These are phyloP conservation scores for Atta cephalotes DNA, from an alignment of 1,140 invertebrate genomes.

Conservation along the genomic window DNA sequence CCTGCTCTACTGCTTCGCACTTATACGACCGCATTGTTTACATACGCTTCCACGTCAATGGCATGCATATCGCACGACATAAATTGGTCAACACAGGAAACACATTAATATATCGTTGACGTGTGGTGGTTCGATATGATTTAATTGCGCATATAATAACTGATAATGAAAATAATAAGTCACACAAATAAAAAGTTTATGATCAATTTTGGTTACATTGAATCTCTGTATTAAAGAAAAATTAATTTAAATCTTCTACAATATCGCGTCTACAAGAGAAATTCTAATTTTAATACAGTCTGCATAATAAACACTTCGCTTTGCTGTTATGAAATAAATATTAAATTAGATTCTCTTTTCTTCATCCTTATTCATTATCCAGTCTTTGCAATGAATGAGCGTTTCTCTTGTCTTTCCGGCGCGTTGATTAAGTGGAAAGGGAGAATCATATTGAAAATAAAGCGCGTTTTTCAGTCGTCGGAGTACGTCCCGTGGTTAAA, in stretches of 20 bases:
- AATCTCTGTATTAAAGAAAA: neutral
- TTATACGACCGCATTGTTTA: conserved; percentile 21
- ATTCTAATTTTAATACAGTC: conserved; percentile 2
- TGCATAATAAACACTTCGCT: neutral
- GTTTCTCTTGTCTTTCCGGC: neutral
- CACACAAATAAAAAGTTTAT: neutral
- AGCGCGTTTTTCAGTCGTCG: conserved; percentile 15
- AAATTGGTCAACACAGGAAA: neutral
- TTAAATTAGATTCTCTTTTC: neutral
- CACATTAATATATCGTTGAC: neutral
- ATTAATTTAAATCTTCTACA: neutral
- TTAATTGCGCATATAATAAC: neutral
- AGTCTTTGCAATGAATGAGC: neutral
- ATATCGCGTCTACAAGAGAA: neutral
- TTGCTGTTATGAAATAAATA: conserved; percentile 6
- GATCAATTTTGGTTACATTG: neutral
- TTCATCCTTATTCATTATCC: conserved; percentile 11
- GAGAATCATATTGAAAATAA: conserved; percentile 51
- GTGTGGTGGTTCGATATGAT: too few species aligned
- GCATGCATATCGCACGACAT: neutral
- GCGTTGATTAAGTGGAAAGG: conserved; percentile 32
- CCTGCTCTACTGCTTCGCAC: conserved; percentile 17
- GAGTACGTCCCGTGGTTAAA: conserved; percentile 33
- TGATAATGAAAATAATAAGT: conserved; percentile 12
- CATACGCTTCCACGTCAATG: neutral